Conservation (phyloP, 2,113 vertebrate genomes). For the Ophthalmolycus amberensis region DNA sequence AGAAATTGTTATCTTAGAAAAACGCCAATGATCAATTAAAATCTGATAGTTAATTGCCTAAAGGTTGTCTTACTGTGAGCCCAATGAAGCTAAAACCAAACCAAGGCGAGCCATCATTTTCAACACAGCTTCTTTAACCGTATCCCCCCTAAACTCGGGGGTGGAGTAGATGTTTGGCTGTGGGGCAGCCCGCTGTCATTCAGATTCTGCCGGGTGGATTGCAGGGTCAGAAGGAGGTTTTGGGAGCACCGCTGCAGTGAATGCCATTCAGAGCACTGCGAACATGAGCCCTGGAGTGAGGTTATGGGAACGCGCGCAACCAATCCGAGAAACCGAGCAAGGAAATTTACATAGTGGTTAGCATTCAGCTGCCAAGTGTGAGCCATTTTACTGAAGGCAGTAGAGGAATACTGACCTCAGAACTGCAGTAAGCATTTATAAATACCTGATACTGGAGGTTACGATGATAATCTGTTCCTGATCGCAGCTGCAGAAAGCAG, state of each 20-base stretch:
- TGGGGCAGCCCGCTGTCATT: constrained; percentile 28
- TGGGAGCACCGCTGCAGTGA: constrained; percentile 38
- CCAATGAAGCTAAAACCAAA: constrained; percentile 42
- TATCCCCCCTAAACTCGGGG: constrained; percentile 15
- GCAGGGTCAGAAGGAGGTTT: constrained; percentile 59
- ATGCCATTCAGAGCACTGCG: constrained; percentile 44
- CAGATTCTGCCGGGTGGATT: constrained; percentile 18
- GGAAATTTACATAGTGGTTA: constrained; percentile 50
- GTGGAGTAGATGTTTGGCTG: constrained; percentile 38
- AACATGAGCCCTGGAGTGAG: constrained; percentile 47
- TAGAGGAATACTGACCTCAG: constrained; percentile 16
- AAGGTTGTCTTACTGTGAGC: constrained; percentile 39
- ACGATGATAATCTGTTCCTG: not conserved
- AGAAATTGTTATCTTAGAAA: constrained; percentile 34
- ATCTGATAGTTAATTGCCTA: constrained; percentile 47
- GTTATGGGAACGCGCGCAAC: constrained; percentile 45
- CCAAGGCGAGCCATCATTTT: constrained; percentile 14
- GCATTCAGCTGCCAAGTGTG: constrained; percentile 52
- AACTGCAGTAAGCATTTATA: not conserved
- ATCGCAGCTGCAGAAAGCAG: not conserved
- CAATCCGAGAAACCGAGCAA: constrained; percentile 48
- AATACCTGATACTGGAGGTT: not conserved
- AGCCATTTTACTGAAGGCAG: constrained; percentile 31
- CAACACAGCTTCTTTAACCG: not conserved
- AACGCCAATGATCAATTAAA: constrained; percentile 33